Base-by-base conservation (phyloP, 2,113 vertebrate genomes). In the Bujurquina vittata region DNA sequence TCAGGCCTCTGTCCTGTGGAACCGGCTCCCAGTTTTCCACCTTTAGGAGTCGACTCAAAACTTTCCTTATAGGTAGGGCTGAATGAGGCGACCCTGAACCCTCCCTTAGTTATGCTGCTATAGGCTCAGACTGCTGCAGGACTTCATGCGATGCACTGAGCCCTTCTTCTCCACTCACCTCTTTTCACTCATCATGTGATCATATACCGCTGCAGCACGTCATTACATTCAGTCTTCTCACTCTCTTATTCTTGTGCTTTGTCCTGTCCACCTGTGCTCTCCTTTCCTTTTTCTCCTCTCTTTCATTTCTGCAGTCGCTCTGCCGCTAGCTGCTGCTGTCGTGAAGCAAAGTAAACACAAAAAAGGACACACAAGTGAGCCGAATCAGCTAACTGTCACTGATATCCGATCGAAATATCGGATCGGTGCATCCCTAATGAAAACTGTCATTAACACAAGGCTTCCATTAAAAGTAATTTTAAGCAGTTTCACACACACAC, bases 171-270 rank as follows among this genome's bases (percentile, higher is more conserved):
- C 40, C 46, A 26, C 40, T 26, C 4, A 7, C 14, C 3, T 0
- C 46, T 26, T 67, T 22, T 67, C 40, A 17, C 22, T 67, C 63
- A 22, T 9, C 0, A 46, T 5, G 0, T 2, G 23, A 26, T 67
- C 18, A 18, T 18, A 18, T 22, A 10, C 35, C 35, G 9, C 0
- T 18, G 22, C 1, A 46, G 62, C 37, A 46, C 46, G 63, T 1
- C 22, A 26, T 67, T 18, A 46, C 22, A 46, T 46, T 67, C 43
- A 0, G 0, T 26, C 62, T 67, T 46, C 37, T 1, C 12, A 43
- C 62, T 14, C 37, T 65, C 10, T 67, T 65, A 6, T 7, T 33
- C 33, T 12, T 23, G 37, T 65, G 62, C 43, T 26, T 67, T 40
- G 0, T 10, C 35, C 60, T 1, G 0, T 67, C 17, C 26, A 8